A percentile compares a stretch with the other conserved stretches of the same genome.
Conservation (phyloP, 92 coral and sea anemone species). For the Porites divaricata region DNA sequence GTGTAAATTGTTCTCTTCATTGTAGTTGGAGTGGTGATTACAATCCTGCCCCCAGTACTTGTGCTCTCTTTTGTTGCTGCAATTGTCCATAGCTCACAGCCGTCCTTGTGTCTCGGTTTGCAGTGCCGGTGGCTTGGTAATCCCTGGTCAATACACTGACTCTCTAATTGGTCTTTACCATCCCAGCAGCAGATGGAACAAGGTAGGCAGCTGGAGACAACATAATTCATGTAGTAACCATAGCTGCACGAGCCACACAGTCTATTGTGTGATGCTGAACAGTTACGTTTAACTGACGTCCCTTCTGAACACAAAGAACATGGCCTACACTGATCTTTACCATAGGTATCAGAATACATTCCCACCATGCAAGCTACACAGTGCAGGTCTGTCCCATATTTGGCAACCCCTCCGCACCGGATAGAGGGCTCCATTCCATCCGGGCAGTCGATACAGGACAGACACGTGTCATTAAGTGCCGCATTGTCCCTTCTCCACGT, state of each 20-base stretch:
- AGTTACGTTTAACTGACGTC: constrained; percentile 3
- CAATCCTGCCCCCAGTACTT: too few relatives aligned
- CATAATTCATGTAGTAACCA: constrained; percentile 9
- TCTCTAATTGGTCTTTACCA: constrained; percentile 4
- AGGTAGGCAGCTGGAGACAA: constrained; percentile 11
- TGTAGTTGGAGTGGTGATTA: neutral
- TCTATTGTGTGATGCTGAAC: constrained; percentile 18
- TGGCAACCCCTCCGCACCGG: constrained; percentile 8
- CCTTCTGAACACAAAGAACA: constrained; percentile 15
- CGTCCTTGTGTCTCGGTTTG: neutral
- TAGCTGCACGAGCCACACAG: constrained; percentile 18
- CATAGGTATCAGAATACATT: constrained; percentile 3
- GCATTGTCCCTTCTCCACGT: constrained; percentile 12
- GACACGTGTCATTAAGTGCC: constrained; percentile 20
- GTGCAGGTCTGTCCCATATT: constrained; percentile 20
- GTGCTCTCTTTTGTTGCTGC: neutral
- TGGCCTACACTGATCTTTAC: constrained; percentile 2
- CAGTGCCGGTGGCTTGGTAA: constrained; percentile 26
- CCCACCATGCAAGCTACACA: constrained; percentile 23
- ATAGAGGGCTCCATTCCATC: constrained; percentile 35
- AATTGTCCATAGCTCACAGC: neutral
- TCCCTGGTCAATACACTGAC: constrained; percentile 20
- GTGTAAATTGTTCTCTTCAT: neutral
- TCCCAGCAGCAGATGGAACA: constrained; percentile 38
- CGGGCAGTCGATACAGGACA: constrained; percentile 27